Conservation (phyloP, 2,797 vertebrate species). For the Cygnus olor region DNA sequence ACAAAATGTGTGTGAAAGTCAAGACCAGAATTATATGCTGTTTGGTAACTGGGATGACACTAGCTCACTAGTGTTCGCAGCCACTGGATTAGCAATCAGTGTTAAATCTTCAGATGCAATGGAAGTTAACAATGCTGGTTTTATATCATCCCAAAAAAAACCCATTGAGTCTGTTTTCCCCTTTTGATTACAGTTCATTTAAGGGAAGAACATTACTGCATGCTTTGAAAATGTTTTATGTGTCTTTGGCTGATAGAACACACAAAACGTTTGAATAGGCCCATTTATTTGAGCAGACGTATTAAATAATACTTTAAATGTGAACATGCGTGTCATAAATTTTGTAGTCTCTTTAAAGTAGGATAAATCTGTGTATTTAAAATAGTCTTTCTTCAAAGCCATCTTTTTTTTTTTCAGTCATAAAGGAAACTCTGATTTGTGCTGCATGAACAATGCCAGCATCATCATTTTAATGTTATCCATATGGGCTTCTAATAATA, state of each 20-base stretch:
- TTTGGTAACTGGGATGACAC: conserved; percentile 38
- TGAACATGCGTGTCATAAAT: conserved; percentile 77
- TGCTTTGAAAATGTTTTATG: conserved; percentile 76
- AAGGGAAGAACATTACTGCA: conserved; percentile 70
- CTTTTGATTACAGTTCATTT: conserved; percentile 78
- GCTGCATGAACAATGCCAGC: conserved; percentile 79
- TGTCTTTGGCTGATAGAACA: conserved; percentile 77
- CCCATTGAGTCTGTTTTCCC: conserved; percentile 67
- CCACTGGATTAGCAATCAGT: conserved; percentile 46
- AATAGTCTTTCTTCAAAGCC: conserved; percentile 78
- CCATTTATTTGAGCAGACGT: conserved; percentile 78
- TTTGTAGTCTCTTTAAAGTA: conserved; percentile 77
- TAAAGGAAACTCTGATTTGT: conserved; percentile 78
- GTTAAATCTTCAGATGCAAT: conserved; percentile 70
- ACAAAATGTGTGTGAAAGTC: conserved; percentile 28
- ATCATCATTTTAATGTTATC: conserved; percentile 94
- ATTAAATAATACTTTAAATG: conserved; percentile 82
- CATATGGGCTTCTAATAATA: conserved; percentile 89
- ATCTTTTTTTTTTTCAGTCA: conserved; percentile 69
- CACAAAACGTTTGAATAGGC: conserved; percentile 77
- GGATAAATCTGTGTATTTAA: conserved; percentile 78
- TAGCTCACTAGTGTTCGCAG: conserved; percentile 31
- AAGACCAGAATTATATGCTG: conserved; percentile 6
- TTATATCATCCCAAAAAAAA: conserved; percentile 64
- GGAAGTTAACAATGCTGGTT: conserved; percentile 72